These are phyloP conservation scores for Nomada flava DNA, from an alignment of 2,888 invertebrate genomes.

Conservation along the genomic window DNA sequence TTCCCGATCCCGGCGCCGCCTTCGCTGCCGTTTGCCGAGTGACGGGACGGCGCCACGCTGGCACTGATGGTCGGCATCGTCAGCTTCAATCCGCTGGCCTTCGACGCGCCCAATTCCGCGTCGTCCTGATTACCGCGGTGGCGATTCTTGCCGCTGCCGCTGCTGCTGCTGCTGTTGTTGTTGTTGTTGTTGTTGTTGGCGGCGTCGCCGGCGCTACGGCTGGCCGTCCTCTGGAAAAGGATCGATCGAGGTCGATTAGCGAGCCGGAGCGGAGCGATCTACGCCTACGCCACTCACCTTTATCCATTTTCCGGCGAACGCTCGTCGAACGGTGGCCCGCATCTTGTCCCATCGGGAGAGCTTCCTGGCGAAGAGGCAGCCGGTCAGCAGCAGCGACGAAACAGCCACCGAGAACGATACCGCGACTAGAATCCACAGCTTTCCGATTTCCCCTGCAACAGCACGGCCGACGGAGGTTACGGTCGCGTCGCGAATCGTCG, in stretches of 20 bases:
- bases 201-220: background rate
- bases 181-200: constrained; percentile 10
- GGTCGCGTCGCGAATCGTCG: too few relatives aligned
- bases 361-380: constrained; percentile 65
- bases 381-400: constrained; percentile 61
- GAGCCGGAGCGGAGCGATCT: too few relatives aligned
- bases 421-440: constrained; percentile 62
- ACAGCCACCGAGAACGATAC: constrained; percentile 69
- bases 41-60: constrained; percentile 66
- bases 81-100: constrained; percentile 76
- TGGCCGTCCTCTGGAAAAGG: constrained; percentile 4
- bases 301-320: constrained; percentile 71
- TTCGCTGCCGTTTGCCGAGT: constrained; percentile 69
- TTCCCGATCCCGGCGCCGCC: constrained; percentile 84
- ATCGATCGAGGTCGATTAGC: background rate
- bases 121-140: constrained; percentile 71
- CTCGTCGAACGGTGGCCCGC: constrained; percentile 64
- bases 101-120: constrained; percentile 68
- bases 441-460: constrained; percentile 68
- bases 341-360: constrained; percentile 72
- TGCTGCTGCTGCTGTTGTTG: background rate
- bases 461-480: too few relatives aligned
- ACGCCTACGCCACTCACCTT: constrained; percentile 74
- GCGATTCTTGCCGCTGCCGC: background rate
- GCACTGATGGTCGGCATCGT: constrained; percentile 80